Percentiles rank a stretch among this genome's conserved stretches.
Evolutionary conservation across 2,888 invertebrate species (phyloP).

Genomic region (Drosophila dives): DNA sequence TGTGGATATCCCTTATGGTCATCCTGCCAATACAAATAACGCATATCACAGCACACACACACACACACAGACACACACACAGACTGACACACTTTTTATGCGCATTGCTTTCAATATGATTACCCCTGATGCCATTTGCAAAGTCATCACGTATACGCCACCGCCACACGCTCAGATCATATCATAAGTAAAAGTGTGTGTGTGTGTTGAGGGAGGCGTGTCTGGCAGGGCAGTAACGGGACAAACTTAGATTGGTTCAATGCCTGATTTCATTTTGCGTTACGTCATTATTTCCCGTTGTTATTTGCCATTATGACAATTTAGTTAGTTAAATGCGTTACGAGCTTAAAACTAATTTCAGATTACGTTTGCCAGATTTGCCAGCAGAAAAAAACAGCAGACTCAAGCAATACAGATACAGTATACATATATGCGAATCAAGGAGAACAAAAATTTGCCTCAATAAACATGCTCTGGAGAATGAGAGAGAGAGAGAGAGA

Average conservation of each 20-base stretch:
- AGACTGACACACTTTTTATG: slow-evolving; percentile 64
- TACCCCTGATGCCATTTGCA: slow-evolving; percentile 69
- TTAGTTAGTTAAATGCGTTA: slow-evolving; percentile 78
- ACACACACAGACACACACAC: slow-evolving; percentile 37
- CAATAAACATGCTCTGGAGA: slow-evolving; percentile 35
- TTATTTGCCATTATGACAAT: slow-evolving; percentile 81
- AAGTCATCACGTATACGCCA: slow-evolving; percentile 80
- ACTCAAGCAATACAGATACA: neutral
- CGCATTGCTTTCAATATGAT: slow-evolving; percentile 70
- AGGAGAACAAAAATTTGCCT: slow-evolving; percentile 40
- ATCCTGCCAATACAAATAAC: slow-evolving; percentile 53
- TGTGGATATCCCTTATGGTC: slow-evolving; percentile 52
- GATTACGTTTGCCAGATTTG: slow-evolving; percentile 76
- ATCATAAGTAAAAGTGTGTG: slow-evolving; percentile 12
- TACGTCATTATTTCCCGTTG: slow-evolving; percentile 78
- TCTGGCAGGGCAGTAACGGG: slow-evolving; percentile 15
- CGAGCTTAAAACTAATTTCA: slow-evolving; percentile 80
- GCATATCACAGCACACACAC: slow-evolving; percentile 49
- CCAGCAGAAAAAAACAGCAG: slow-evolving; percentile 26
- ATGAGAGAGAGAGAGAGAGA: slow-evolving; percentile 5
- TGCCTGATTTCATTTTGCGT: slow-evolving; percentile 63
- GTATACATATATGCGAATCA: slow-evolving; percentile 17
- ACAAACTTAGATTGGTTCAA: slow-evolving; percentile 59
- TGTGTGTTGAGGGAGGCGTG: neutral
- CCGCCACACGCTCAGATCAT: slow-evolving; percentile 15